Conservation (phyloP, 1,140 invertebrate genomes). For the Sminthurides bifidus region DNA sequence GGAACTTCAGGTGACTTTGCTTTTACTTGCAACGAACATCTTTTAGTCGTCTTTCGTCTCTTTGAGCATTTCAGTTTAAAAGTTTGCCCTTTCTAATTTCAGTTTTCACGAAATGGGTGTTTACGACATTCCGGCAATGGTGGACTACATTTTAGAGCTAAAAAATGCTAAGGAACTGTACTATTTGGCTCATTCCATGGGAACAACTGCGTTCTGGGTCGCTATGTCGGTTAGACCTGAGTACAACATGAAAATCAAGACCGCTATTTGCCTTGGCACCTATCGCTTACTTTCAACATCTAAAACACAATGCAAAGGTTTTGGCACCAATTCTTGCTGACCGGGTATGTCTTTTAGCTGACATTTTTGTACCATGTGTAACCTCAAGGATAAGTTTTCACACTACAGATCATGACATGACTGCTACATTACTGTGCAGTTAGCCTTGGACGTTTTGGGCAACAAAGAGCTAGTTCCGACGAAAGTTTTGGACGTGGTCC, state of each 20-base stretch:
- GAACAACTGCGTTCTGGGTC: constrained; percentile 37
- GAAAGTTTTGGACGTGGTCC: too few relatives aligned
- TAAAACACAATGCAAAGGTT: background rate
- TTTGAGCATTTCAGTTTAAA: too few relatives aligned
- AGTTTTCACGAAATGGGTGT: constrained; percentile 36
- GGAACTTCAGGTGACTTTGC: constrained; percentile 51
- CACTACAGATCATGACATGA: too few relatives aligned
- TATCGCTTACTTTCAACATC: background rate
- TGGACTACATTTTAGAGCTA: constrained; percentile 42
- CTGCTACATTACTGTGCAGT: too few relatives aligned
- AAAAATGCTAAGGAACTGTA: constrained; percentile 38
- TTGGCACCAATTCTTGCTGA: background rate
- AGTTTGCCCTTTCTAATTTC: constrained; percentile 34
- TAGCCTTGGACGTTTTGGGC: too few relatives aligned
- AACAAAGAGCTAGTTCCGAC: too few relatives aligned
- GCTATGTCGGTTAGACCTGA: constrained; percentile 34
- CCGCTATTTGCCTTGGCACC: constrained; percentile 35
- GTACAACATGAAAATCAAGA: constrained; percentile 33
- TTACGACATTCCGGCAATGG: constrained; percentile 46
- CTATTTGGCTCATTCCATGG: constrained; percentile 45
- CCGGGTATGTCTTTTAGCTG: too few relatives aligned
- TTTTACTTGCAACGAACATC: constrained; percentile 6
- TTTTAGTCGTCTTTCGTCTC: too few relatives aligned
- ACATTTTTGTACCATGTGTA: too few relatives aligned
- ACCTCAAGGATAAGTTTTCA: too few relatives aligned